These are phyloP conservation scores for zebrafish (Danio rerio) DNA, from an alignment of 2,113 vertebrate species.

Conservation along the genomic window GRCz12tu NC_133181.1:944001-944500, in stretches of 20 bases:
- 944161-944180: constrained; percentile 63
- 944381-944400: constrained; percentile 58
- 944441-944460: constrained; percentile 79
- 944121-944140: constrained; percentile 65
- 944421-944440: constrained; percentile 78
- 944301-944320: constrained; percentile 78
- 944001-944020: constrained; percentile 69
- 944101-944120: constrained; percentile 74
- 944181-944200: constrained; percentile 74
- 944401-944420: constrained; percentile 74
- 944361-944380: constrained; percentile 70
- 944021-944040: constrained; percentile 36
- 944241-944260: constrained; percentile 78
- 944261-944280: constrained; percentile 71
- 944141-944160: not conserved
- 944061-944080: constrained; percentile 67
- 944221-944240: constrained; percentile 70
- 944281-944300: constrained; percentile 66
- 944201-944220: constrained; percentile 71
- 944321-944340: constrained; percentile 75
- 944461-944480: constrained; percentile 96
- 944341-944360: constrained; percentile 77
- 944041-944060: constrained; percentile 70
- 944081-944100: constrained; percentile 77
- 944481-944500: constrained; percentile 82